phyloP scores from a whole-genome alignment of 1,140 invertebrate genomes.

The Saxidomus purpurata region DNA sequence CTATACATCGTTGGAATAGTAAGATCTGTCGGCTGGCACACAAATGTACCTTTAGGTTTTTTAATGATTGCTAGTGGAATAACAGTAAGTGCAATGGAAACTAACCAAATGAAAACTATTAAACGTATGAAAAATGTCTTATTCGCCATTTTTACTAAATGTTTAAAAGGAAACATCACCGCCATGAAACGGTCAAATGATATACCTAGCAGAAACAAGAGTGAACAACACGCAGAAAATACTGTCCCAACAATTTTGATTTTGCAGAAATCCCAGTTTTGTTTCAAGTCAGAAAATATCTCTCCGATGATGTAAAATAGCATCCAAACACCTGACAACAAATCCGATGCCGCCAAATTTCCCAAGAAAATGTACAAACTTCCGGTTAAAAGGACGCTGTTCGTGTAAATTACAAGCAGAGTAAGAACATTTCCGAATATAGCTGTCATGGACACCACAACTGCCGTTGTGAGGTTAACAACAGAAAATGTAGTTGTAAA shows the following conservation, averaged over 20 bases:
- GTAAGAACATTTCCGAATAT: constrained; percentile 39
- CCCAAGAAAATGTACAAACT: constrained; percentile 36
- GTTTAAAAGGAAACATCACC: constrained; percentile 7
- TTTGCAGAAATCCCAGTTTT: constrained; percentile 11
- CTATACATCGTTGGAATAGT: not conserved
- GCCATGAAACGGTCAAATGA: constrained; percentile 51
- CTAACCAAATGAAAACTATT: not conserved
- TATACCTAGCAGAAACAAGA: not conserved
- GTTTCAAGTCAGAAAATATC: not conserved
- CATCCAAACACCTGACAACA: not conserved
- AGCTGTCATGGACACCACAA: not conserved
- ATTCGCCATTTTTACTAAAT: not conserved
- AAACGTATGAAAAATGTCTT: not conserved
- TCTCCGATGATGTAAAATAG: not conserved
- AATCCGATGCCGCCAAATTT: constrained; percentile 32
- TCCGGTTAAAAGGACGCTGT: constrained; percentile 1
- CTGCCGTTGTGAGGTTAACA: too few species aligned
- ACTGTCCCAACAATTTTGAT: not conserved
- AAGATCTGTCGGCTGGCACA: not conserved
- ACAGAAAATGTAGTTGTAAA: too few species aligned
- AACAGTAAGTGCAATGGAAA: not conserved
- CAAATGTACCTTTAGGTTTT: not conserved
- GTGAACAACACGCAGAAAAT: not conserved
- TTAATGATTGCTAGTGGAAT: not conserved
- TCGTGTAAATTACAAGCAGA: not conserved